Base-by-base conservation (phyloP, 2,113 vertebrate species). In the Pipa parva region DNA sequence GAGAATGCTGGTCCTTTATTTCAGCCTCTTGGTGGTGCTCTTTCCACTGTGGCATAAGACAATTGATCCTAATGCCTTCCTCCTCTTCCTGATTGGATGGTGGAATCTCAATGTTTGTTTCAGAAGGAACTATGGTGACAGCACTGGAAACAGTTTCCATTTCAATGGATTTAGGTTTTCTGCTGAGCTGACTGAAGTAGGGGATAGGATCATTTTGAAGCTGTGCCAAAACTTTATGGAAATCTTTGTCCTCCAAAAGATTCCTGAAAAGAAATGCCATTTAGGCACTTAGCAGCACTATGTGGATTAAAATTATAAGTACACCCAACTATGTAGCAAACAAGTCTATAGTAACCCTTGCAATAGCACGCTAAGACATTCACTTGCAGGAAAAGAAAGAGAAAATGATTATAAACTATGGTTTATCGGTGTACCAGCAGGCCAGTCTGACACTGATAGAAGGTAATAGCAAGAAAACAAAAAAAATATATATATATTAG, bases 161-260 rank as follows among this genome's bases (percentile, higher is more conserved):
- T 17, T 8, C 22, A 10, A 42, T 27, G 21, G 3, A 3, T 6
- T 18, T 15, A 15, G 20, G 72, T 71, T 71, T 42, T 25, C 72
- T 72, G 50, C 20, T 64, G 28, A 89, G 76, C 73, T 87, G 88
- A 65, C 73, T 78, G 77, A 90, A 95, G 75, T 92, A 92, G 0
- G 88, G 83, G 12, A 84, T 71, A 15, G 88, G 80, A 17, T 89
- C 87, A 7, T 74, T 73, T 29, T 79, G 65, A 13, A 63, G 73
- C 52, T 76, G 77, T 21, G 50, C 24, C 62, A 93, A 71, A 21
- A 76, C 64, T 3, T 84, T 73, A 0, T 86, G 84, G 64, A 97
- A 94, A 63, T 78, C 74, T 28, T 77, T 66, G 8, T 93, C 89
- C 36, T 92, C 88, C 57, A 96, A 74, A 24, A 95, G 76, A 42